These are phyloP conservation scores for Forbesichthys papilliferus DNA, from an alignment of 2,113 vertebrate genomes.

Conservation along the genomic window DNA sequence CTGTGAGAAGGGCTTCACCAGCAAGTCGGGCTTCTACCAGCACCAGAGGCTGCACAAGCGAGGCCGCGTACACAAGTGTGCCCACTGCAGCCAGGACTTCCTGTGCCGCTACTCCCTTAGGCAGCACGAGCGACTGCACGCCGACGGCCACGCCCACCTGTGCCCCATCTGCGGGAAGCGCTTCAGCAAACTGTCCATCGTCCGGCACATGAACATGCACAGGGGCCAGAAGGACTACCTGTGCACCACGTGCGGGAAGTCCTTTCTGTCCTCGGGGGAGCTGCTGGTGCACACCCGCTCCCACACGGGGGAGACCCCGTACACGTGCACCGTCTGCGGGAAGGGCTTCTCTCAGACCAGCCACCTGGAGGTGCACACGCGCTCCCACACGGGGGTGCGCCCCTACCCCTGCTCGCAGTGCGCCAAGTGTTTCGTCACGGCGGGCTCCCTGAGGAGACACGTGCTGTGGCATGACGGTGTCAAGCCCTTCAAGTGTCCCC, in stretches of 20 bases:
- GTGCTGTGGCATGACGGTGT: constrained; percentile 57
- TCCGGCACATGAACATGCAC: constrained; percentile 66
- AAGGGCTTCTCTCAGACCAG: constrained; percentile 63
- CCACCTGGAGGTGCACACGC: constrained; percentile 56
- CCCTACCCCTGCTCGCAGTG: constrained; percentile 58
- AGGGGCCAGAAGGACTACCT: constrained; percentile 59
- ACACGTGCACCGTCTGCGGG: constrained; percentile 61
- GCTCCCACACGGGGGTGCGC: constrained; percentile 63
- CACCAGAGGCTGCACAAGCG: constrained; percentile 62
- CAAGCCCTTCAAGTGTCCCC: constrained; percentile 57
- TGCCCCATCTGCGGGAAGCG: constrained; percentile 56
- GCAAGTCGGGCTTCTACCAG: constrained; percentile 57
- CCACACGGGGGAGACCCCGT: constrained; percentile 64
- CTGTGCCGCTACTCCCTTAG: constrained; percentile 54
- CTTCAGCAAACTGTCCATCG: constrained; percentile 52
- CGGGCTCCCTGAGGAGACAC: constrained; percentile 66
- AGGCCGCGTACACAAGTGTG: constrained; percentile 49
- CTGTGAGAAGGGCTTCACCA: constrained; percentile 64
- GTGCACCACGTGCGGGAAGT: constrained; percentile 64
- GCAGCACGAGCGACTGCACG: constrained; percentile 56
- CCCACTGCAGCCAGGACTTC: constrained; percentile 60
- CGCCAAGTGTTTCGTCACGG: constrained; percentile 58
- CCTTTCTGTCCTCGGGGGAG: constrained; percentile 63
- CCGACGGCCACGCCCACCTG: constrained; percentile 37
- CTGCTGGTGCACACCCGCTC: constrained; percentile 57